Conservation (phyloP, 1,140 invertebrate genomes). For the Notospermus geniculatus region DNA sequence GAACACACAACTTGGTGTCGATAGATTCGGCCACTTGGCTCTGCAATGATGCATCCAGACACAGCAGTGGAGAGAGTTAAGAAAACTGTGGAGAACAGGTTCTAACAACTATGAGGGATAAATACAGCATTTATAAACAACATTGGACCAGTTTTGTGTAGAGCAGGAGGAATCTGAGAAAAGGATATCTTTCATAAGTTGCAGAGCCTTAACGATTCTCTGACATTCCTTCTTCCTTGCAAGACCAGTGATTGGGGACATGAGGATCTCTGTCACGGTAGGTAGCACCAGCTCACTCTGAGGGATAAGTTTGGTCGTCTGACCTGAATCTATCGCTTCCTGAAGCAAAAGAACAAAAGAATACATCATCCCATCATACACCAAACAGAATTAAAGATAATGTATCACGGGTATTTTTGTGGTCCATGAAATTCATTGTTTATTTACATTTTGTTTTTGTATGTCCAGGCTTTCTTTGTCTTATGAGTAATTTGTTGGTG, state of each 20-base stretch:
- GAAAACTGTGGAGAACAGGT: no score
- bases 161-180: conserved; percentile 1
- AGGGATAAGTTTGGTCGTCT: conserved; percentile 24
- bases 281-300: conserved; percentile 34
- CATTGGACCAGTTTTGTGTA: conserved; percentile 9
- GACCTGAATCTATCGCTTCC: conserved; percentile 35
- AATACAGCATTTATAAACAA: not conserved
- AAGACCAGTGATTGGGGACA: conserved; percentile 21
- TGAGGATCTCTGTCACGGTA: conserved; percentile 26
- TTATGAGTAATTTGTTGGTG: no score
- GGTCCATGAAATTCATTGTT: no score
- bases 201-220: conserved; percentile 32
- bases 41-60: conserved; percentile 33
- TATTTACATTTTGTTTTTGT: no score
- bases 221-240: conserved; percentile 26
- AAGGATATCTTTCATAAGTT: conserved; percentile 32
- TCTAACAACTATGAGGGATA: no score
- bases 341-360: conserved; percentile 20
- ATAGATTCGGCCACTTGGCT: conserved; percentile 23
- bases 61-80: conserved; percentile 29
- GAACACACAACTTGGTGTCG: conserved; percentile 23
- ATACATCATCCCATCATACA: no score
- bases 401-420: no score
- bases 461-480: no score
- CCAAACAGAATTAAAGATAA: no score